phyloP scores from a whole-genome alignment of 2,797 vertebrate genomes.

The Onychomys torridus region DNA sequence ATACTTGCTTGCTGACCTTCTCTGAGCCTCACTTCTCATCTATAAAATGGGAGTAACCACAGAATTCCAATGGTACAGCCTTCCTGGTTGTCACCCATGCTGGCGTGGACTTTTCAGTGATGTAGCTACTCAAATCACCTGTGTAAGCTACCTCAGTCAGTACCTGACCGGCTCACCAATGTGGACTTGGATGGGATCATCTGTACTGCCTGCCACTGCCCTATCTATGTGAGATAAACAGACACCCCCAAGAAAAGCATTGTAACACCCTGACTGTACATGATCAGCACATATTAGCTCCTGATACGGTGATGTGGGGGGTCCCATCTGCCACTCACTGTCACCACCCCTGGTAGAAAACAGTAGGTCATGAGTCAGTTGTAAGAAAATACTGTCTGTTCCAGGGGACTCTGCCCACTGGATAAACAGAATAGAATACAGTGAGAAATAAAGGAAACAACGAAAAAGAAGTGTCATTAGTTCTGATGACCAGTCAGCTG shows the following conservation, averaged over 20 bases:
- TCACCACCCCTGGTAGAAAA: not conserved
- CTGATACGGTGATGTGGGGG: not conserved
- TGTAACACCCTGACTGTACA: not conserved
- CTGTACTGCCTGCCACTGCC: not conserved
- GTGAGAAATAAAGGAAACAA: not conserved
- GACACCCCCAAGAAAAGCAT: not conserved
- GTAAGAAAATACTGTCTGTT: not conserved
- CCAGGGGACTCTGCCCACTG: not conserved
- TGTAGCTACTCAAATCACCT: not conserved
- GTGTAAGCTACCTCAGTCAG: not conserved
- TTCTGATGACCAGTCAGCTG: not conserved
- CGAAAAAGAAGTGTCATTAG: not conserved
- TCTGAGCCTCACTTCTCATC: not conserved
- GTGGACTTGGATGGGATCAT: not conserved
- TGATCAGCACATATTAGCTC: not conserved
- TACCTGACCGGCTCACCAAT: not conserved
- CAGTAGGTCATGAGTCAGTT: not conserved
- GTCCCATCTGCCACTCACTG: not conserved
- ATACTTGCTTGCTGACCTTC: not conserved
- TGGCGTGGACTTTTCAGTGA: not conserved
- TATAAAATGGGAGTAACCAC: not conserved
- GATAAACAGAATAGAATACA: not conserved
- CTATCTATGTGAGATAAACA: not conserved
- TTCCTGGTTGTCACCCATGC: not conserved
- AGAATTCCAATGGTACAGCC: not conserved